These are phyloP conservation scores for Pseudobourletiella spinata DNA, from an alignment of 1,140 invertebrate genomes.

Conservation along the genomic window DNA sequence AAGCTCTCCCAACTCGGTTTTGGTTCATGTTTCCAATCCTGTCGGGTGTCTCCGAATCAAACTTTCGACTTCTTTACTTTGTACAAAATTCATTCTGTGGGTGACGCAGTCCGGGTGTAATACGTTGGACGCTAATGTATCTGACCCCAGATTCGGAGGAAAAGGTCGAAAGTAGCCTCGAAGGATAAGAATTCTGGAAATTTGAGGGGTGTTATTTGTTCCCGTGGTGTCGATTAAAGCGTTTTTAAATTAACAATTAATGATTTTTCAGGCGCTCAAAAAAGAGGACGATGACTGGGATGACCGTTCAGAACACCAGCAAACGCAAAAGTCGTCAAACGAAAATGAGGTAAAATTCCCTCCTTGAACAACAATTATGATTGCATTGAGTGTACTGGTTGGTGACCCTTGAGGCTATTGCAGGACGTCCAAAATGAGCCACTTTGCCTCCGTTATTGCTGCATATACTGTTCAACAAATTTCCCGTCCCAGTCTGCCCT, in stretches of 20 bases:
- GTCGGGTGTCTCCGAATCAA: too few species aligned
- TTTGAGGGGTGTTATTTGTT: too few species aligned
- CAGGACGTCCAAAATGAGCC: conserved; percentile 14
- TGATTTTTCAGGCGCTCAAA: conserved; percentile 61
- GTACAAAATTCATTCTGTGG: too few species aligned
- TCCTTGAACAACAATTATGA: neutral
- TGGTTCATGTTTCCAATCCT: too few species aligned
- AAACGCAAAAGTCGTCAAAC: conserved; percentile 34
- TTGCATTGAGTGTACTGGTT: conserved; percentile 2
- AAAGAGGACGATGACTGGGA: conserved; percentile 57
- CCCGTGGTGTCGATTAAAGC: neutral
- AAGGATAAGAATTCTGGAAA: too few species aligned
- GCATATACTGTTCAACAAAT: conserved; percentile 75
- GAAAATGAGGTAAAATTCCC: conserved; percentile 8
- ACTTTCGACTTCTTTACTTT: too few species aligned
- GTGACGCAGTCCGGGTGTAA: too few species aligned
- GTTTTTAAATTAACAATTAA: neutral
- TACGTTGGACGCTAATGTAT: too few species aligned
- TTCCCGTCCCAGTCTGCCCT: conserved; percentile 82
- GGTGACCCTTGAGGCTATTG: neutral
- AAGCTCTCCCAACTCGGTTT: too few species aligned
- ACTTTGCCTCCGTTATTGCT: conserved; percentile 53
- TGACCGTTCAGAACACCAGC: conserved; percentile 41
- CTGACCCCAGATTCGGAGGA: too few species aligned
- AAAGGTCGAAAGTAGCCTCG: too few species aligned